Evolutionary conservation across 1,140 invertebrate species (phyloP).

Genomic region (Penaeus indicus): DNA sequence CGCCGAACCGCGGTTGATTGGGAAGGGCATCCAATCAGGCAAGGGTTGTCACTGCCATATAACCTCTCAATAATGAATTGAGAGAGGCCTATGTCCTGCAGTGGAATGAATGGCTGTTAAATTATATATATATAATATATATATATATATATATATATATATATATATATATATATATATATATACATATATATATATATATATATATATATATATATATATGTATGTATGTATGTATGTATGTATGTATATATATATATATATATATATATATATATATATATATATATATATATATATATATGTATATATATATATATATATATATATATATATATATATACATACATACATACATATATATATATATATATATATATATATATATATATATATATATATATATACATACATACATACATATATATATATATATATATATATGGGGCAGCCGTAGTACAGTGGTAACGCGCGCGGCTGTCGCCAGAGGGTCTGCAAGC

Average conservation of each 20-base stretch:
- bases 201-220: not conserved
- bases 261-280: conserved; percentile 20
- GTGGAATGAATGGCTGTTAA: too few relatives aligned
- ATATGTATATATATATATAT: not conserved
- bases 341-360: not conserved
- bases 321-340: conserved; percentile 9
- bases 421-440: conserved; percentile 6
- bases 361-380: conserved; percentile 11
- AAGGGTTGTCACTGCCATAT: too few relatives aligned
- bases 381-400: conserved; percentile 6
- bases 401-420: conserved; percentile 6
- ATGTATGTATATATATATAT: not conserved
- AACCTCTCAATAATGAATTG: too few relatives aligned
- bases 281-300: not conserved
- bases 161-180: too few relatives aligned
- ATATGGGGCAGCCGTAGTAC: not conserved
- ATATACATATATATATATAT: not conserved
- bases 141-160: too few relatives aligned
- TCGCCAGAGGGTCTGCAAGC: not conserved
- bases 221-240: not conserved
- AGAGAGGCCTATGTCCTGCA: too few relatives aligned
- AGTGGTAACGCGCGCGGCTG: not conserved
- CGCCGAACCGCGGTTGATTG: too few relatives aligned
- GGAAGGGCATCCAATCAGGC: too few relatives aligned
- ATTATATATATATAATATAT: too few relatives aligned